Conservation (phyloP, 2,113 vertebrate genomes). For the Macrotus californicus region DNA sequence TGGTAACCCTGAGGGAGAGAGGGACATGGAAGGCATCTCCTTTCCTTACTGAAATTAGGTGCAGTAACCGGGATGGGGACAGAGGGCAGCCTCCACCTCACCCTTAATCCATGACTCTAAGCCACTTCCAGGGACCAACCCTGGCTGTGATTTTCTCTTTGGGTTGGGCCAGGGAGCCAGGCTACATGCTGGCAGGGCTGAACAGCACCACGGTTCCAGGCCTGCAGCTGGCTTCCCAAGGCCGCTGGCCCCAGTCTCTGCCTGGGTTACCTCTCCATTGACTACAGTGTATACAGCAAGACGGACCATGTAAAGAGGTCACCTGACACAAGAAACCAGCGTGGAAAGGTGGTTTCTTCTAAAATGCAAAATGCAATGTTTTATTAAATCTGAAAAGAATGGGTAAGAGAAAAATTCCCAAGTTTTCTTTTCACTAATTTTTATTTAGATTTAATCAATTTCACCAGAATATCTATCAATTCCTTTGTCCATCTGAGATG, state of each 20-base stretch:
- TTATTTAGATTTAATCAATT: conserved; percentile 70
- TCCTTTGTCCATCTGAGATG: neutral
- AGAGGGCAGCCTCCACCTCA: neutral
- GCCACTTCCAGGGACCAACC: fast-evolving
- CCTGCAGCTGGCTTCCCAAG: fast-evolving
- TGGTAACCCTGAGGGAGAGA: neutral
- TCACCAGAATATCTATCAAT: neutral
- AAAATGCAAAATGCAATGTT: neutral
- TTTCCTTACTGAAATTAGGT: neutral
- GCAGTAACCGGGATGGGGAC: neutral
- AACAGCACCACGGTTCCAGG: fast-evolving
- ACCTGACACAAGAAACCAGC: neutral
- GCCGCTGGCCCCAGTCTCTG: neutral
- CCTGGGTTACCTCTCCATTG: fast-evolving
- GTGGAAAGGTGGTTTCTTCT: neutral
- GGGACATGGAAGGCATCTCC: too few species aligned
- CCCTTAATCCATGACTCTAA: neutral
- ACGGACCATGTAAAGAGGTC: neutral
- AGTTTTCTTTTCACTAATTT: conserved; percentile 59
- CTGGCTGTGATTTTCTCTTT: fast-evolving
- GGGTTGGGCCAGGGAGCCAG: neutral
- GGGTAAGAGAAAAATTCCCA: conserved; percentile 16
- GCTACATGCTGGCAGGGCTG: fast-evolving
- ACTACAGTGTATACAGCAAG: neutral
- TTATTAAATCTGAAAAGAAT: neutral